Evolutionary conservation across 1,140 invertebrate species (phyloP).

Genomic region (Heliconius congener): DNA sequence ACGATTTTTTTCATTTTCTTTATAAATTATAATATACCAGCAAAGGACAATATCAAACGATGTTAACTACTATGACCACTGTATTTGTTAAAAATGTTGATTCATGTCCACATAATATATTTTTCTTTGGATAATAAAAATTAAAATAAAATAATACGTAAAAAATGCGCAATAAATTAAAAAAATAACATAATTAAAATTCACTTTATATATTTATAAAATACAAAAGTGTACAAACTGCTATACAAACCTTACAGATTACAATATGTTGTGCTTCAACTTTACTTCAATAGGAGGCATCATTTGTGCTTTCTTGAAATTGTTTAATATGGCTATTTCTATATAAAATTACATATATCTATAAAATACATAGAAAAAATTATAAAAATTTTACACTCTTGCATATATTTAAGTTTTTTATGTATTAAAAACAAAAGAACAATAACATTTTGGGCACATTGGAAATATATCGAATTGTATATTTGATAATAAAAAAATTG

Average conservation of each 20-base stretch:
- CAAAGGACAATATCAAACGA: no score
- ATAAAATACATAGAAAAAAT: background rate
- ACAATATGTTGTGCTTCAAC: slow-evolving; percentile 20
- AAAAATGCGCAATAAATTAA: background rate
- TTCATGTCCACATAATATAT: no score
- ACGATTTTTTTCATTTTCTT: no score
- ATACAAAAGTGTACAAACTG: slow-evolving; percentile 74
- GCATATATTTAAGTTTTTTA: background rate
- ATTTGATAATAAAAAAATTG: no score
- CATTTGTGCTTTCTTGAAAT: slow-evolving; percentile 53
- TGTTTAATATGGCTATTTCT: background rate
- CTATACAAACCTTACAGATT: slow-evolving; percentile 50
- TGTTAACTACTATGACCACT: no score
- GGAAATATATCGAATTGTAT: no score
- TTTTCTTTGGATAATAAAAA: no score
- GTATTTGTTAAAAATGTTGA: no score
- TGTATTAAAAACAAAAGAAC: no score
- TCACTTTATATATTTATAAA: slow-evolving; percentile 73
- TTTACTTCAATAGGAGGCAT: slow-evolving; percentile 37
- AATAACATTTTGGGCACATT: no score
- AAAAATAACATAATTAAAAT: slow-evolving; percentile 41
- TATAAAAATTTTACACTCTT: background rate
- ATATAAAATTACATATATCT: background rate
- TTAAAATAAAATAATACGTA: background rate
- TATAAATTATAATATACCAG: no score